phyloP scores from a whole-genome alignment of 2,888 invertebrate genomes.

The Fabriciana adippe region DNA sequence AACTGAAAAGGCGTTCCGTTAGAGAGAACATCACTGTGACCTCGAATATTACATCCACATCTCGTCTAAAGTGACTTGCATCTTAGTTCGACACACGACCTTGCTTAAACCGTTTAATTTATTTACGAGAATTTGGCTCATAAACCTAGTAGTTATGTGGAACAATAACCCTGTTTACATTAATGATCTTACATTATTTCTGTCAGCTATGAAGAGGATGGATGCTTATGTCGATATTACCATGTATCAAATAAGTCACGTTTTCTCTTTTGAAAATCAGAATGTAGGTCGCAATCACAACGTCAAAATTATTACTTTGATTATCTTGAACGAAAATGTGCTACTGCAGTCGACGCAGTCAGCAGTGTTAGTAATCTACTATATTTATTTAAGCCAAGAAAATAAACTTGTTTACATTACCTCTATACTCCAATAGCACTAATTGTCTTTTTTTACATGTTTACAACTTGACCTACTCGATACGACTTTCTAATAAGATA shows the following conservation, averaged over 20 bases:
- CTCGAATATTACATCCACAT: conserved; percentile 49
- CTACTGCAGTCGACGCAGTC: conserved; percentile 38
- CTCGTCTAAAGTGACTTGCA: conserved; percentile 61
- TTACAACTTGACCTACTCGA: conserved; percentile 11
- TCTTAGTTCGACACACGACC: conserved; percentile 33
- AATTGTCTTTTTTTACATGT: conserved; percentile 8
- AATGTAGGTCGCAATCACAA: conserved; percentile 62
- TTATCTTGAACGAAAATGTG: conserved; percentile 55
- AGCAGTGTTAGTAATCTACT: conserved; percentile 4
- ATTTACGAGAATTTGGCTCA: neutral
- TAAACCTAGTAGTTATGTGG: conserved; percentile 62
- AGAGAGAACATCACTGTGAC: conserved; percentile 61
- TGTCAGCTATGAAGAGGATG: conserved; percentile 49
- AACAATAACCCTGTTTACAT: conserved; percentile 59
- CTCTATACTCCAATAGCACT: neutral
- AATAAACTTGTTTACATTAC: neutral
- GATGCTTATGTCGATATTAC: conserved; percentile 58
- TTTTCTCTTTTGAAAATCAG: conserved; percentile 61
- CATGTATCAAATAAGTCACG: conserved; percentile 57
- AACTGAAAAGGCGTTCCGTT: conserved; percentile 68
- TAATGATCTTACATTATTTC: conserved; percentile 57
- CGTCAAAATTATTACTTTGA: conserved; percentile 61
- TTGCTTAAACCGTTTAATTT: conserved; percentile 24
- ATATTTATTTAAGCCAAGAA: neutral
- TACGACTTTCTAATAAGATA: conserved; percentile 18